Percentiles rank a stretch among this genome's conserved stretches.
These are phyloP conservation scores for Crocallis elinguaria DNA, from an alignment of 2,888 invertebrate genomes.

Conservation along the genomic window DNA sequence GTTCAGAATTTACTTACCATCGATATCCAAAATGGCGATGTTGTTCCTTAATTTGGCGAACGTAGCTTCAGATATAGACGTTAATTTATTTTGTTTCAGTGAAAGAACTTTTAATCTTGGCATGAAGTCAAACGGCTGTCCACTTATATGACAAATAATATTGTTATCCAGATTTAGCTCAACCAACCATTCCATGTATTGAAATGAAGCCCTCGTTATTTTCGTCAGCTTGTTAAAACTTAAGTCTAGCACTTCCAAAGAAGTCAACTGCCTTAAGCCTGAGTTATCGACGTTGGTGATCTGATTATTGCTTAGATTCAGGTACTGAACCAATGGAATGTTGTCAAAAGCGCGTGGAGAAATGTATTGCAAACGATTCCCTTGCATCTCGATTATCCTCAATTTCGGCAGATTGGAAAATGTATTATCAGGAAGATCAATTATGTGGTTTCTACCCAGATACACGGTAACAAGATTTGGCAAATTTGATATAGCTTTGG, in stretches of 20 bases:
- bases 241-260: conserved; percentile 93
- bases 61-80: conserved; percentile 88
- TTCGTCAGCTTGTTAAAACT: conserved; percentile 91
- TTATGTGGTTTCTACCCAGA: conserved; percentile 89
- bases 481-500: conserved; percentile 88
- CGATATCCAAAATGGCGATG: conserved; percentile 92
- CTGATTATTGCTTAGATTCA: conserved; percentile 93
- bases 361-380: conserved; percentile 90
- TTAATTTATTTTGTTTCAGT: conserved; percentile 90
- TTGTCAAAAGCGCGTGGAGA: conserved; percentile 90
- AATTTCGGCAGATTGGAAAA: conserved; percentile 91
- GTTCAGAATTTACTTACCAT: conserved; percentile 85
- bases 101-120: conserved; percentile 92
- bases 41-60: conserved; percentile 91
- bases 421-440: conserved; percentile 89
- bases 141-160: conserved; percentile 91
- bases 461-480: conserved; percentile 88
- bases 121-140: conserved; percentile 93
- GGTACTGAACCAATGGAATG: conserved; percentile 90
- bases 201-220: conserved; percentile 88
- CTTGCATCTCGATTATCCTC: conserved; percentile 90
- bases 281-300: conserved; percentile 90
- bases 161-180: conserved; percentile 94
- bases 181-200: conserved; percentile 93
- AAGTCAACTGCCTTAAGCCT: conserved; percentile 89